Conservation (phyloP, 2,888 invertebrate genomes). For the Dryococelus australis region DNA sequence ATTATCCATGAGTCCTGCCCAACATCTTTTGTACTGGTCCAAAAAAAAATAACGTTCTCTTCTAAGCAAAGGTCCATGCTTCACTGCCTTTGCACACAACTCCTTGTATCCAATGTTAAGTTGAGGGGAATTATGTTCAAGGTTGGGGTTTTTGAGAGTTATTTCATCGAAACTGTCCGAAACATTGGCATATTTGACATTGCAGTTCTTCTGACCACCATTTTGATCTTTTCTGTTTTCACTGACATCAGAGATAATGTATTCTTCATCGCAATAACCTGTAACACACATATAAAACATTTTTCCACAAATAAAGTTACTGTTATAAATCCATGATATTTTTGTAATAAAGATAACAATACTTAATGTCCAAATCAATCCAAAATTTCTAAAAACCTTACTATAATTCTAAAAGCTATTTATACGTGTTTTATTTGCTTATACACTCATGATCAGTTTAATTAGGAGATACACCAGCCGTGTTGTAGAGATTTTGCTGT, state of each 20-base stretch:
- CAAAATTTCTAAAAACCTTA: no score
- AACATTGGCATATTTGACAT: background rate
- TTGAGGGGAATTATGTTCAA: background rate
- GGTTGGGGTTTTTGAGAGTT: background rate
- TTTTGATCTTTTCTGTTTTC: background rate
- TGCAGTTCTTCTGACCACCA: background rate
- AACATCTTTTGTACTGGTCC: conserved; percentile 51
- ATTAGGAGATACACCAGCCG: no score
- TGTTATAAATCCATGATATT: no score
- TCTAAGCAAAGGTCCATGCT: conserved; percentile 51
- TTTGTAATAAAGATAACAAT: no score
- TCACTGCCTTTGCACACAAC: conserved; percentile 42
- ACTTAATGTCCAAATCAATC: no score
- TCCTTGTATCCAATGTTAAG: conserved; percentile 23
- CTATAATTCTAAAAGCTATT: no score
- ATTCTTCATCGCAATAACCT: background rate
- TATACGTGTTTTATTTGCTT: no score
- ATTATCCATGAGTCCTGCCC: conserved; percentile 50
- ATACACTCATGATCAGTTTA: no score
- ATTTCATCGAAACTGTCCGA: background rate
- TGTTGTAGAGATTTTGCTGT: no score
- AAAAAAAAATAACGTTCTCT: conserved; percentile 52
- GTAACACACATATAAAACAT: background rate
- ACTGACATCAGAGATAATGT: background rate
- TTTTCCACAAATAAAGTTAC: no score